Evolutionary conservation across 2,888 invertebrate species (phyloP).

Genomic region (Lasiommata megera): DNA sequence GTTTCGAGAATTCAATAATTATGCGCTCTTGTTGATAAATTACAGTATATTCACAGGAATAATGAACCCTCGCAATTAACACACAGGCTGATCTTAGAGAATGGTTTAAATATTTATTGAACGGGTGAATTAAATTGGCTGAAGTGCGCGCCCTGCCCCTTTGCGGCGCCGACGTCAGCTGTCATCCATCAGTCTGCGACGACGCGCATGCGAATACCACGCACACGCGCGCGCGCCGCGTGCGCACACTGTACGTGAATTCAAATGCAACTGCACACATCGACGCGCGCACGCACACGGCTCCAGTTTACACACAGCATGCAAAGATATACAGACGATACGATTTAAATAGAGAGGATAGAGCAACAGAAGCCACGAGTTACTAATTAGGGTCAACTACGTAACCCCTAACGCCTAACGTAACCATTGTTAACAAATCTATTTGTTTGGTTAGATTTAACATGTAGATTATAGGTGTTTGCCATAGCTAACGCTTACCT

Average conservation of each 20-base stretch:
- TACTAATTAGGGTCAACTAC: no score
- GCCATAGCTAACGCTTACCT: no score
- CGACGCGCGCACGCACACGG: conserved; percentile 26
- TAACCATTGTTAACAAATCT: no score
- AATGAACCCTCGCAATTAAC: no score
- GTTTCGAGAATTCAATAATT: no score
- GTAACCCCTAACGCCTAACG: no score
- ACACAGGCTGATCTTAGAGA: neutral
- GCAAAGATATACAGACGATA: neutral
- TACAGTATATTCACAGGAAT: neutral
- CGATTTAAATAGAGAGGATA: neutral
- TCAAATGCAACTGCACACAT: conserved; percentile 62
- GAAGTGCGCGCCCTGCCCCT: conserved; percentile 25
- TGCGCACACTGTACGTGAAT: conserved; percentile 50
- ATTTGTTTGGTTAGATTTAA: no score
- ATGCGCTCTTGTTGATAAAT: no score
- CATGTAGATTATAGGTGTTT: no score
- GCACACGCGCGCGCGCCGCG: conserved; percentile 29
- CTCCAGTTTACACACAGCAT: conserved; percentile 26
- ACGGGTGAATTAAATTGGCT: neutral
- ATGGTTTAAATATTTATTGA: neutral
- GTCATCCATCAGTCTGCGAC: conserved; percentile 80
- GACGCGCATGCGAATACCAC: conserved; percentile 66
- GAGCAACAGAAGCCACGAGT: neutral
- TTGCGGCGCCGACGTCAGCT: conserved; percentile 71